Evolutionary conservation across 2,797 vertebrate species (phyloP).

Genomic region (Rhinichthys osculus): DNA sequence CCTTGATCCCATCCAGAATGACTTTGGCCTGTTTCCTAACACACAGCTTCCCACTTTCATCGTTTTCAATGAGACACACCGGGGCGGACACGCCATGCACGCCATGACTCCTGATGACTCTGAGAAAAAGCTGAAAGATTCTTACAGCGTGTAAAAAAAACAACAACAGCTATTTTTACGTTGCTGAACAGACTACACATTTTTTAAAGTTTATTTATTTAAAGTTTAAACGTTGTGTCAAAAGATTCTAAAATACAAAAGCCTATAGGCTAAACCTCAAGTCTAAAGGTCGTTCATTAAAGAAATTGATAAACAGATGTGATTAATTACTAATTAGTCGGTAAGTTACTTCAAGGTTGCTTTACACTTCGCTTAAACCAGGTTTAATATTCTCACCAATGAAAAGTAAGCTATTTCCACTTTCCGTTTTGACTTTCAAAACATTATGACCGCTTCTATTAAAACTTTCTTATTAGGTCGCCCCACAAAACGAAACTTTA

Average conservation of each 20-base stretch:
- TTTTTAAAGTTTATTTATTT: background rate
- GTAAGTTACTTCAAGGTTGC: no score
- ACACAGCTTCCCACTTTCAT: constrained; percentile 46
- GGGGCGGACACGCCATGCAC: constrained; percentile 56
- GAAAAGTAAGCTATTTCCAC: background rate
- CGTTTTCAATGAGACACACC: constrained; percentile 65
- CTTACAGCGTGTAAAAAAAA: no score
- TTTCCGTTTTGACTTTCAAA: background rate
- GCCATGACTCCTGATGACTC: constrained; percentile 2
- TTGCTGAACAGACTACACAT: background rate
- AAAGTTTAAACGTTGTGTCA: background rate
- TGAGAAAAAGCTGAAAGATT: background rate
- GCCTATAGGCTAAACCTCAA: background rate
- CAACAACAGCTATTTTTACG: background rate
- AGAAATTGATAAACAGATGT: background rate
- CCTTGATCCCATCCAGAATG: constrained; percentile 61
- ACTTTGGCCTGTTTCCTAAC: constrained; percentile 58
- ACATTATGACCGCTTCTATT: background rate
- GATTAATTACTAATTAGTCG: background rate
- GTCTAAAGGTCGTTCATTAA: background rate
- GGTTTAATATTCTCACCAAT: no score
- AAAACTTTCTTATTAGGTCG: background rate
- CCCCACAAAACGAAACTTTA: no score
- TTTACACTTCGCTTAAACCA: no score
- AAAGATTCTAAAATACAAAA: background rate